Conservation (phyloP, 2,888 invertebrate genomes). For the Litoditis marina region DNA sequence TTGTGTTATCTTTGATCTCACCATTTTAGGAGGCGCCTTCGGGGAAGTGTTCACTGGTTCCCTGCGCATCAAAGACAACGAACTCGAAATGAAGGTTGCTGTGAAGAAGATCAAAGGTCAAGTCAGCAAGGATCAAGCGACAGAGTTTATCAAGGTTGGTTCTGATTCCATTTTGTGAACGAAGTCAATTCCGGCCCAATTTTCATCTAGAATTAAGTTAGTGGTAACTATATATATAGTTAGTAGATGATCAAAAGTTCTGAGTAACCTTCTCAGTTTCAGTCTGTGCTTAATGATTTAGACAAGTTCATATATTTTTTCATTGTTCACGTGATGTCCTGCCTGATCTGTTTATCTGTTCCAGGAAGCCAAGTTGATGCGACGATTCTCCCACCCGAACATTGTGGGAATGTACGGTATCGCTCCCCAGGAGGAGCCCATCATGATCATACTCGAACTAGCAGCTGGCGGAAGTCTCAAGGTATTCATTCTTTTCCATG, state of each 20-base stretch:
- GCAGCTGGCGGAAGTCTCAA: slow-evolving; percentile 34
- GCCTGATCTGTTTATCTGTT: no score
- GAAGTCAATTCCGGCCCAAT: no score
- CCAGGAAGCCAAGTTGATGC: slow-evolving; percentile 31
- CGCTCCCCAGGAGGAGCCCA: slow-evolving; percentile 26
- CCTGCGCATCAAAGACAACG: slow-evolving; percentile 7
- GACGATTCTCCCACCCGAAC: slow-evolving; percentile 20
- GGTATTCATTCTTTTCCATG: no score
- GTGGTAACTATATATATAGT: no score
- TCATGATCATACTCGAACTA: slow-evolving; percentile 32
- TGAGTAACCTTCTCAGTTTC: no score
- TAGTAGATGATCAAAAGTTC: no score
- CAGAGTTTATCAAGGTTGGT: slow-evolving; percentile 25
- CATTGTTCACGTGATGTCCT: no score
- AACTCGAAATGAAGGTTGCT: slow-evolving; percentile 19
- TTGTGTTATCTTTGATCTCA: neutral
- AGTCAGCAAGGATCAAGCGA: slow-evolving; percentile 18
- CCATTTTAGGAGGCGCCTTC: slow-evolving; percentile 21
- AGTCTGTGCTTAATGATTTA: no score
- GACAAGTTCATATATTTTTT: no score
- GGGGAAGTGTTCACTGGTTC: slow-evolving; percentile 33
- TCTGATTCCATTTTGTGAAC: no score
- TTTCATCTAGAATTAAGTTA: no score
- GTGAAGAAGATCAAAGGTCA: slow-evolving; percentile 34
- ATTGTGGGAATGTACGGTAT: slow-evolving; percentile 31